These are phyloP conservation scores for Sialis lutaria DNA, from an alignment of 2,888 invertebrate genomes.

Conservation along the genomic window DNA sequence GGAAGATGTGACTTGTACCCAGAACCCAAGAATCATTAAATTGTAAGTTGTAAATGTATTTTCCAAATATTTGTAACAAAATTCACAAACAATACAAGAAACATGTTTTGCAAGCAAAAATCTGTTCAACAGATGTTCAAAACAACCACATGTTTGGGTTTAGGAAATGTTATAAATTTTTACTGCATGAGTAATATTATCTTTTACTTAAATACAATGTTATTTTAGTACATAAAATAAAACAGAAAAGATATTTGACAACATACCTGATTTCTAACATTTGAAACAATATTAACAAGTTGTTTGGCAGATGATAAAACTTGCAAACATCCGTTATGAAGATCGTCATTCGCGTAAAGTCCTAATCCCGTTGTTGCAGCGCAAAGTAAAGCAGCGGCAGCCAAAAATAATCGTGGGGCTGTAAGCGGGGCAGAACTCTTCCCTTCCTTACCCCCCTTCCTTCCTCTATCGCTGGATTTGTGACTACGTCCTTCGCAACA, in stretches of 20 bases:
- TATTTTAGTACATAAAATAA: neutral
- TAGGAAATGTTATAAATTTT: no score
- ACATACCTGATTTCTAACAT: slow-evolving; percentile 63
- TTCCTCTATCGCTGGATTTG: slow-evolving; percentile 17
- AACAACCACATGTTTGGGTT: no score
- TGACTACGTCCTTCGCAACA: slow-evolving; percentile 75
- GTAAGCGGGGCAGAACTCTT: slow-evolving; percentile 68
- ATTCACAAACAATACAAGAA: no score
- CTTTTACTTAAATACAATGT: no score
- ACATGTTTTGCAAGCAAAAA: no score
- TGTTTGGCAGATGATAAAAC: slow-evolving; percentile 64
- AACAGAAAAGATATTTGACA: neutral
- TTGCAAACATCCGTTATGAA: slow-evolving; percentile 77
- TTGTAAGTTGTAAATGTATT: no score
- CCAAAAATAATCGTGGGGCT: slow-evolving; percentile 65
- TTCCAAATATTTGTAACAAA: no score
- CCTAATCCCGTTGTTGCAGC: slow-evolving; percentile 82
- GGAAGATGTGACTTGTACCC: no score
- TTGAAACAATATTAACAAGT: slow-evolving; percentile 62
- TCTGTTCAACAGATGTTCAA: no score
- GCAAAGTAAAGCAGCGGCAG: slow-evolving; percentile 69
- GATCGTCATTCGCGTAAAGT: slow-evolving; percentile 86
- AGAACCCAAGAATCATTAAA: no score
- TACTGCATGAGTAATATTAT: no score
- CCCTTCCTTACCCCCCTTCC: slow-evolving; percentile 27